A percentile compares a stretch with the other conserved stretches of the same genome.
Conservation (phyloP, 2,888 invertebrate genomes). For the Deilephila elpenor region DNA sequence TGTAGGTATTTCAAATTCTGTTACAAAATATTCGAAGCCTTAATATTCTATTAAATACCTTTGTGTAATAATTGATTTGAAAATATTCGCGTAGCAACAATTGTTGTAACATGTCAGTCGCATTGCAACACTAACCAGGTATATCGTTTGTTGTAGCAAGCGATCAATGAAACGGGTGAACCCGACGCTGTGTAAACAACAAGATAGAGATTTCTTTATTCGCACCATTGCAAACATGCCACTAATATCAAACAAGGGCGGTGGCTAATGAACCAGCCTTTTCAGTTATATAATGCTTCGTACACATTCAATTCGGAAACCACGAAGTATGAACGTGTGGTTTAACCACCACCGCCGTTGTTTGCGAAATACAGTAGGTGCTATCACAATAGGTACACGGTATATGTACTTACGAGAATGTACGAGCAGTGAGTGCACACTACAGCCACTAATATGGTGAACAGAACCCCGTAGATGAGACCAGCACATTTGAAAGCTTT, state of each 20-base stretch:
- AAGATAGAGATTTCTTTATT: background rate
- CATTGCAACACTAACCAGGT: background rate
- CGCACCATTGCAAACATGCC: background rate
- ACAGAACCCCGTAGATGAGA: slow-evolving; percentile 91
- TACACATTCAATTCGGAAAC: background rate
- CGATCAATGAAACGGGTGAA: background rate
- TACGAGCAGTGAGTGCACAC: slow-evolving; percentile 98
- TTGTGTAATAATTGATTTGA: background rate
- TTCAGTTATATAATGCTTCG: background rate
- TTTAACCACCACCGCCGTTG: slow-evolving; percentile 1
- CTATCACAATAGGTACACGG: too few species aligned
- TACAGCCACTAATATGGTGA: slow-evolving; percentile 93
- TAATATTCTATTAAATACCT: slow-evolving; percentile 1
- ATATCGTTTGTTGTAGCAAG: background rate
- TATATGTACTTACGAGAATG: slow-evolving; percentile 85
- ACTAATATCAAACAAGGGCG: background rate
- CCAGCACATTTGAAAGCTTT: slow-evolving; percentile 95
- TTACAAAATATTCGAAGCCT: background rate
- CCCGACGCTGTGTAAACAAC: background rate
- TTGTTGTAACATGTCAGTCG: background rate
- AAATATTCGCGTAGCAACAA: slow-evolving; percentile 9
- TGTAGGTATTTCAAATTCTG: too few species aligned
- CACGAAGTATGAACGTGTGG: background rate
- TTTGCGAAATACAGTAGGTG: background rate
- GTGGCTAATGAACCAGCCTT: background rate